Conservation (phyloP, 37 sponge, comb jelly and placozoan genomes). For the Chondrosia reniformis region DNA sequence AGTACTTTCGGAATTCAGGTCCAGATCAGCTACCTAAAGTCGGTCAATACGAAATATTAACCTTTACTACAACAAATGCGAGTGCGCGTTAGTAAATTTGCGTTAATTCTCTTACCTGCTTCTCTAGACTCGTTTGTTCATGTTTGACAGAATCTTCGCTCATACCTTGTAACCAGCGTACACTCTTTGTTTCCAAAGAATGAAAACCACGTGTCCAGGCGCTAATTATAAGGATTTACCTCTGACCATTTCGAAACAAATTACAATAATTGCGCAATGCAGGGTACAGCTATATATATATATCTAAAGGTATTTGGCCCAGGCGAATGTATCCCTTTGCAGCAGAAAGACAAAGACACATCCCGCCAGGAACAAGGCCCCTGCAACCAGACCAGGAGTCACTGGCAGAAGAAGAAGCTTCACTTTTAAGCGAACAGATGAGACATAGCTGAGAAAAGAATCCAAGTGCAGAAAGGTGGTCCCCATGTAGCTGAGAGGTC, state of each 20-base stretch:
- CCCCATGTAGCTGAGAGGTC: constrained; percentile 1
- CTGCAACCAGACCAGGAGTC: not conserved
- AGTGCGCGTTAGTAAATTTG: not conserved
- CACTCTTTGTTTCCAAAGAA: not conserved
- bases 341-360: not conserved
- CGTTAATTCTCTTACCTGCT: constrained; percentile 71
- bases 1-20: constrained; percentile 66
- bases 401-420: constrained; percentile 1
- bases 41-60: not conserved
- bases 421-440: not conserved
- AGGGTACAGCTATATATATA: no score
- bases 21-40: constrained; percentile 93
- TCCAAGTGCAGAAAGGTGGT: constrained; percentile 11
- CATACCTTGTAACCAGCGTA: constrained; percentile 51
- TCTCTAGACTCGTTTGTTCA: constrained; percentile 96
- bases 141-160: constrained; percentile 69
- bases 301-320: no score
- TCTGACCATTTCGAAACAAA: no score
- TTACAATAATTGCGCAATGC: no score
- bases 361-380: not conserved
- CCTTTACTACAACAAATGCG: not conserved
- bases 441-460: constrained; percentile 1
- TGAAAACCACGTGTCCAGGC: not conserved
- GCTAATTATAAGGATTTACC: no score
- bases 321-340: not conserved